phyloP scores from a whole-genome alignment of 2,113 vertebrate species.

The Galbula dea region DNA sequence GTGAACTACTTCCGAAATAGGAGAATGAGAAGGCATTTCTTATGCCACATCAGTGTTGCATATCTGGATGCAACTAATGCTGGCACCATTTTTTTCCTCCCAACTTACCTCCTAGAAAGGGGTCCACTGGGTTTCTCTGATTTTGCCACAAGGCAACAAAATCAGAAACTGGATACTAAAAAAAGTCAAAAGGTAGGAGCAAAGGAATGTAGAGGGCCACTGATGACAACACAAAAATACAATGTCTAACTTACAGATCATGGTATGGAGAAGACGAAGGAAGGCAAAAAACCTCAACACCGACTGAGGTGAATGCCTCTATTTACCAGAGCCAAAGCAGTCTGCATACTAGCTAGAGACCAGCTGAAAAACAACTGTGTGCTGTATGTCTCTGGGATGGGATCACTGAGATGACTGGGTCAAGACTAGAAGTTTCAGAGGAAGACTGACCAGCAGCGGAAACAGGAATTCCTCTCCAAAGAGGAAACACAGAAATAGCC shows the following conservation, averaged over 20 bases:
- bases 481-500: not conserved
- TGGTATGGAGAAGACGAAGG: not conserved
- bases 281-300: not conserved
- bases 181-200: not conserved
- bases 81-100: not conserved
- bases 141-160: not conserved
- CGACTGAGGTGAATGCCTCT: not conserved
- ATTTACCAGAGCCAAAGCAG: not conserved
- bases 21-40: not conserved
- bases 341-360: not conserved
- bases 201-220: not conserved
- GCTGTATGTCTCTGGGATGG: rapidly evolving
- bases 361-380: rapidly evolving
- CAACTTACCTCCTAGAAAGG: not conserved
- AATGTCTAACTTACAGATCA: not conserved
- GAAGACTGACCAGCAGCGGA: not conserved
- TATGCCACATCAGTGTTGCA: rapidly evolving
- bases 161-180: not conserved
- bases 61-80: not conserved
- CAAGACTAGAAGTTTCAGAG: not conserved
- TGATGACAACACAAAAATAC: not conserved
- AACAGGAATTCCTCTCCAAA: not conserved
- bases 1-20: not conserved
- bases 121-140: not conserved
- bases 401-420: not conserved